Conservation (phyloP, 1,140 invertebrate genomes). For the Drosophila erecta region DNA sequence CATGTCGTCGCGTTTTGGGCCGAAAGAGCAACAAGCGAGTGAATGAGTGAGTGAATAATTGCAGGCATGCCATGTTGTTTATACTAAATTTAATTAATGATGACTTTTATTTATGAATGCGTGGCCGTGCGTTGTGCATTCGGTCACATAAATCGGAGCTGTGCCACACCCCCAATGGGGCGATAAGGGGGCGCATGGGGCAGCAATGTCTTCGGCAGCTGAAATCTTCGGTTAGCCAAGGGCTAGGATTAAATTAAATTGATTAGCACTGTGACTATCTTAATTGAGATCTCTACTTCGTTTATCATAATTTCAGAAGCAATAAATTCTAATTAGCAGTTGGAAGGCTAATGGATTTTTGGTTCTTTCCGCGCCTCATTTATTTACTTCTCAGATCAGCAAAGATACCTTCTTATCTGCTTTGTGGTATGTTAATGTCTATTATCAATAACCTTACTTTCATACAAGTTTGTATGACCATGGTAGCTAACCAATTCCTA, state of each 20-base stretch:
- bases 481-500: no score
- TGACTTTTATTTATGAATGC: conserved; percentile 82
- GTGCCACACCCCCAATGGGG: conserved; percentile 49
- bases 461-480: no score
- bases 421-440: background rate
- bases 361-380: background rate
- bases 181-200: conserved; percentile 10
- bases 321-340: conserved; percentile 42
- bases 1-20: conserved; percentile 57
- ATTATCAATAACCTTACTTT: no score
- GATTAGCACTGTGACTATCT: conserved; percentile 1
- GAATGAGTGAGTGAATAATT: conserved; percentile 78
- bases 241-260: conserved; percentile 17
- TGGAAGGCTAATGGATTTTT: background rate
- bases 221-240: conserved; percentile 1
- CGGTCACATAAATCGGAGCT: conserved; percentile 67
- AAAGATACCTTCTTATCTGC: background rate
- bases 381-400: background rate
- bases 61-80: conserved; percentile 77
- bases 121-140: conserved; percentile 58
- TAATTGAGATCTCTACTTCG: conserved; percentile 15
- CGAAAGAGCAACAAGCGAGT: conserved; percentile 28
- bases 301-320: conserved; percentile 29
- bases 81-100: conserved; percentile 83
- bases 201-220: conserved; percentile 7